phyloP scores from a whole-genome alignment of 2,113 vertebrate species.

The Rhineura floridana region DNA sequence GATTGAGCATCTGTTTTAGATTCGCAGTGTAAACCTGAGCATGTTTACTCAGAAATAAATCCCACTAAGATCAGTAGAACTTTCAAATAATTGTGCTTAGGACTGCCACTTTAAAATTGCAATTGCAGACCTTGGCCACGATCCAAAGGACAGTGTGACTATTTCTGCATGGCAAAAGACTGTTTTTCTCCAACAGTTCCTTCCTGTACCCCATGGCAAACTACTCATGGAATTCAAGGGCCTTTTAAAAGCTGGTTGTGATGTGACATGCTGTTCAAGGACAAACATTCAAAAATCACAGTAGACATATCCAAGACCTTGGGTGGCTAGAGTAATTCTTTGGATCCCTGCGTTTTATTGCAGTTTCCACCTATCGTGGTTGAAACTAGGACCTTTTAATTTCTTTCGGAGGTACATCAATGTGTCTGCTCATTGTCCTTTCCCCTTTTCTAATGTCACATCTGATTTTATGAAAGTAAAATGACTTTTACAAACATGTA shows the following conservation, averaged over 20 bases:
- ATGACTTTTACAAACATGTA: slow-evolving; percentile 13
- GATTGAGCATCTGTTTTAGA: not conserved
- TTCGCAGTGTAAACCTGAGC: not conserved
- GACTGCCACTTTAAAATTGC: not conserved
- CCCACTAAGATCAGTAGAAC: not conserved
- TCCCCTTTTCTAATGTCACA: not conserved
- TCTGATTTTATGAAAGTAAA: slow-evolving; percentile 35
- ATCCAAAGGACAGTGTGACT: not conserved
- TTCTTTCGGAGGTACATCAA: slow-evolving; percentile 11
- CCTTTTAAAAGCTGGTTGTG: not conserved
- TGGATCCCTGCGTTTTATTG: not conserved
- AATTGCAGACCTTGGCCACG: not conserved
- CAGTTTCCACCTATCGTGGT: not conserved
- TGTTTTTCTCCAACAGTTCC: not conserved
- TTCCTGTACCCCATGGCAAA: not conserved
- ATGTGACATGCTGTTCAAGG: not conserved
- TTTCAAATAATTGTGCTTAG: not conserved
- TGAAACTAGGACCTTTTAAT: not conserved
- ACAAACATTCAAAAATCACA: not conserved
- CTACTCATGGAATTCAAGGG: too few relatives aligned
- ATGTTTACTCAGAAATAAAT: not conserved
- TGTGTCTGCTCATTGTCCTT: not conserved
- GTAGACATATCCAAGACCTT: not conserved
- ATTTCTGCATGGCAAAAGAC: not conserved
- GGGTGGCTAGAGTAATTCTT: not conserved